Conservation (phyloP, 2,888 invertebrate genomes). For the Drosophila flavopinicola region DNA sequence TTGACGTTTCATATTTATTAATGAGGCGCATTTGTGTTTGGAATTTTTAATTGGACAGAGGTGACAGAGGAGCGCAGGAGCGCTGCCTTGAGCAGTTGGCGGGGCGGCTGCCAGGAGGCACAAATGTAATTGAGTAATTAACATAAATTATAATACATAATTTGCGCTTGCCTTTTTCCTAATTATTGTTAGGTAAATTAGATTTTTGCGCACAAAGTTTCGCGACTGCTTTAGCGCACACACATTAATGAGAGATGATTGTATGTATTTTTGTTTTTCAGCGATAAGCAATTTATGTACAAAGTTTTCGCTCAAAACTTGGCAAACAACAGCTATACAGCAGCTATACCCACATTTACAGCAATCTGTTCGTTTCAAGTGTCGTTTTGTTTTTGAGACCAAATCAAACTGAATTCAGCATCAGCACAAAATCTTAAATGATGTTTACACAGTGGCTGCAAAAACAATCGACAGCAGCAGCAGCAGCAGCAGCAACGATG, state of each 20-base stretch:
- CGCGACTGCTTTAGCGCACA: constrained; percentile 16
- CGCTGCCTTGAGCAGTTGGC: constrained; percentile 5
- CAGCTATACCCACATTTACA: constrained; percentile 36
- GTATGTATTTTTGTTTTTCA: constrained; percentile 31
- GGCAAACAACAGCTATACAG: constrained; percentile 36
- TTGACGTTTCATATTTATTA: constrained; percentile 82
- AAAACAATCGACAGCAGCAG: constrained; percentile 53
- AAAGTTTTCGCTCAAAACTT: constrained; percentile 68
- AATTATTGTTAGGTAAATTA: constrained; percentile 76
- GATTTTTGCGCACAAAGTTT: constrained; percentile 50
- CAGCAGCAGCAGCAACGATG: constrained; percentile 25
- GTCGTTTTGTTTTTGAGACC: constrained; percentile 33
- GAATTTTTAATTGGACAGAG: constrained; percentile 79
- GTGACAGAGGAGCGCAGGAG: constrained; percentile 21
- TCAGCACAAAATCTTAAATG: constrained; percentile 64
- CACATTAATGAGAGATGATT: constrained; percentile 57
- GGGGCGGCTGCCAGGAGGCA: constrained; percentile 50
- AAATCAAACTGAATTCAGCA: constrained; percentile 71
- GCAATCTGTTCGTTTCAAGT: constrained; percentile 34
- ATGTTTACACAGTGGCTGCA: constrained; percentile 54
- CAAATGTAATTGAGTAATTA: constrained; percentile 83
- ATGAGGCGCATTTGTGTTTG: constrained; percentile 80
- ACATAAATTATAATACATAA: constrained; percentile 82
- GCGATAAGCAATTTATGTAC: constrained; percentile 72
- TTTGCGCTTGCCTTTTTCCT: constrained; percentile 69